Conservation (phyloP, 2,113 vertebrate genomes). For the Scolopax mira region DNA sequence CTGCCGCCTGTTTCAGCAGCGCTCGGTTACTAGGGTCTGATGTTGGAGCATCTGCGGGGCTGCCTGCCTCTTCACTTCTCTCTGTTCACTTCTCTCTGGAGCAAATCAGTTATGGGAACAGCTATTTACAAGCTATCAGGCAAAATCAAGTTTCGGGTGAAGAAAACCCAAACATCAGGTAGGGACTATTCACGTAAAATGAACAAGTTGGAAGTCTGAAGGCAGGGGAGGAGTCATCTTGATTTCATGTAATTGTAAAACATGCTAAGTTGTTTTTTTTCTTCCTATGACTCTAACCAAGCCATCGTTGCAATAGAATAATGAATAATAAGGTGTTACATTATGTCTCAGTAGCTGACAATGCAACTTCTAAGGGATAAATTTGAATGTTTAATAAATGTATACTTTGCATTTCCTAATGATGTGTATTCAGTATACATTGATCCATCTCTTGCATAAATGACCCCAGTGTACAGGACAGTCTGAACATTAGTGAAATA, state of each 20-base stretch:
- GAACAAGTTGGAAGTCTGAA: background rate
- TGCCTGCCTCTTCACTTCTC: background rate
- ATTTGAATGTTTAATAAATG: background rate
- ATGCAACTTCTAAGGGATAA: background rate
- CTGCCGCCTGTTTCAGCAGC: background rate
- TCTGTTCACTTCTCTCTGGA: background rate
- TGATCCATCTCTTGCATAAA: background rate
- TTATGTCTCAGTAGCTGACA: background rate
- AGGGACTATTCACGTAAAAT: background rate
- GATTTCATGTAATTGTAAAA: background rate
- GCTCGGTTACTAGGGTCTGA: background rate
- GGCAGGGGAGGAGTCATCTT: background rate
- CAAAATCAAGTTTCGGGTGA: conserved; percentile 62
- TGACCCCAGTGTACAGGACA: background rate
- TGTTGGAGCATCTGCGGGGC: background rate
- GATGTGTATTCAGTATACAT: background rate
- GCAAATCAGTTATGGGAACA: conserved; percentile 36
- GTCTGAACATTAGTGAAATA: background rate
- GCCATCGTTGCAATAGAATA: background rate
- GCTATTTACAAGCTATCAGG: conserved; percentile 55
- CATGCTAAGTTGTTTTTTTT: background rate
- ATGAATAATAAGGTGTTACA: background rate
- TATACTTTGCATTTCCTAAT: background rate
- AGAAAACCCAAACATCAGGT: conserved; percentile 59
- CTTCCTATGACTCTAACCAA: background rate